Evolutionary conservation across 2,113 vertebrate genomes (phyloP).

Genomic region (Bufo bufo): DNA sequence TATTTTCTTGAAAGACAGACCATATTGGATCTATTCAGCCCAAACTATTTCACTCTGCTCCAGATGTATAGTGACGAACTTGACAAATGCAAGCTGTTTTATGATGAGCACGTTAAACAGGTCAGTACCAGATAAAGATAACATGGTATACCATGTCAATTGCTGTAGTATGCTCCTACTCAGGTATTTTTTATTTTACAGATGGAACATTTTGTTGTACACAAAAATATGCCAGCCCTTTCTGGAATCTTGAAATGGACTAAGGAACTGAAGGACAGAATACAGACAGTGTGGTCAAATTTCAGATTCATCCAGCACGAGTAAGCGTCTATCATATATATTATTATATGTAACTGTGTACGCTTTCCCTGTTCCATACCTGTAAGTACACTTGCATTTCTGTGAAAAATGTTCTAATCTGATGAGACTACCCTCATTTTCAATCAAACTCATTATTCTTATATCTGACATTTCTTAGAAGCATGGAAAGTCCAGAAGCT

Average conservation of each 20-base stretch:
- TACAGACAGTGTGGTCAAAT: slow-evolving; percentile 76
- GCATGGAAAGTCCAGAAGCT: slow-evolving; percentile 66
- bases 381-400: not conserved
- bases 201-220: slow-evolving; percentile 66
- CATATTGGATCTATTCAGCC: slow-evolving; percentile 77
- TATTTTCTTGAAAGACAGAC: slow-evolving; percentile 77
- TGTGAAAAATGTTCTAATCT: not conserved
- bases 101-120: slow-evolving; percentile 71
- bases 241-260: slow-evolving; percentile 78
- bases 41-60: slow-evolving; percentile 73
- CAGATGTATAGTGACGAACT: slow-evolving; percentile 75
- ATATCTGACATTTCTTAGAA: slow-evolving; percentile 61
- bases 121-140: slow-evolving; percentile 59
- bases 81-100: slow-evolving; percentile 73
- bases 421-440: not conserved
- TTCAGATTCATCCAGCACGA: slow-evolving; percentile 68
- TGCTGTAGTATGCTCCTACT: not conserved
- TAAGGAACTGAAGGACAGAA: slow-evolving; percentile 73
- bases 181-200: slow-evolving; percentile 62
- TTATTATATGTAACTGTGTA: no score
- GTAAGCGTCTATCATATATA: slow-evolving; percentile 65
- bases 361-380: no score
- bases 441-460: not conserved
- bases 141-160: not conserved
- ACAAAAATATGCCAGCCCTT: slow-evolving; percentile 77